These are phyloP conservation scores for Biston betularia DNA, from an alignment of 2,888 invertebrate genomes.

Conservation along the genomic window DNA sequence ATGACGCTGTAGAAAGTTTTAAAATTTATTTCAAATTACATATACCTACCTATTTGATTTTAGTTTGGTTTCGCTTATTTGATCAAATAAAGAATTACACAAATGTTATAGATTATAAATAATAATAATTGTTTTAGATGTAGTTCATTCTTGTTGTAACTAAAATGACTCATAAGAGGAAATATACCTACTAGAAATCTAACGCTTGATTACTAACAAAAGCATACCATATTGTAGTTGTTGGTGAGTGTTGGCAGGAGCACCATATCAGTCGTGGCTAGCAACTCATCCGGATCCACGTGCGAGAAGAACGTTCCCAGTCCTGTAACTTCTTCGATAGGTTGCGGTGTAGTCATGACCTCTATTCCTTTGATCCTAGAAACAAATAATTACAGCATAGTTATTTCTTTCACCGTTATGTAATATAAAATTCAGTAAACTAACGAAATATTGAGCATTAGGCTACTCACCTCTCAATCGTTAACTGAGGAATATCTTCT, in stretches of 20 bases:
- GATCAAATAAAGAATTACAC: no score
- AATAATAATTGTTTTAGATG: no score
- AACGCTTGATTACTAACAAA: background rate
- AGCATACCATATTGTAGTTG: background rate
- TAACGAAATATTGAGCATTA: background rate
- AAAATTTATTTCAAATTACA: no score
- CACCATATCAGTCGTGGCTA: constrained; percentile 54
- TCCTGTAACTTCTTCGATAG: constrained; percentile 44
- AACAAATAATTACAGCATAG: background rate
- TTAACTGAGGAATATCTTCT: background rate
- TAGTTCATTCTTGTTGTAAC: no score
- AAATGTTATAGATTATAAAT: no score
- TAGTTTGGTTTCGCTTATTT: no score
- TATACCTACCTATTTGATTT: no score
- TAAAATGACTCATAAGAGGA: no score
- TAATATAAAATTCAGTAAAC: background rate
- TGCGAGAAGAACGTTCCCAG: constrained; percentile 53
- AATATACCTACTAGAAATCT: background rate
- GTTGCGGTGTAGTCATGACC: background rate
- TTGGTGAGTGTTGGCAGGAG: constrained; percentile 8
- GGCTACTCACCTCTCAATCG: constrained; percentile 2
- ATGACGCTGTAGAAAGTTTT: no score
- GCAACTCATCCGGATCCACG: constrained; percentile 57
- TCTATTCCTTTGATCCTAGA: constrained; percentile 9
- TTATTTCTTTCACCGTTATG: background rate